Conservation (phyloP, 2,888 invertebrate genomes). For the Dioctria rufipes region DNA sequence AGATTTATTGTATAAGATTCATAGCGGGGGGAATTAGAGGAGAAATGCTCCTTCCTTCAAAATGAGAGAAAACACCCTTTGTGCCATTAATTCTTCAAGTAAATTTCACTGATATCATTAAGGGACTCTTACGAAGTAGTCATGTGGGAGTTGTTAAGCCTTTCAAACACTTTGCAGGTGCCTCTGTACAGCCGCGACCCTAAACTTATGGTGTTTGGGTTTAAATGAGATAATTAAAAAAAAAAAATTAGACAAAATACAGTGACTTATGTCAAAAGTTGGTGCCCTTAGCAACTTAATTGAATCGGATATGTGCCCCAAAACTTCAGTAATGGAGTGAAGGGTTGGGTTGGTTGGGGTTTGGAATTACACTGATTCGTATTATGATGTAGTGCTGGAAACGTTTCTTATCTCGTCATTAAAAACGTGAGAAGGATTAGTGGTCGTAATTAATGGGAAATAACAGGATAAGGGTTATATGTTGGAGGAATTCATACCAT, state of each 20-base stretch:
- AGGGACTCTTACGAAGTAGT: constrained; percentile 28
- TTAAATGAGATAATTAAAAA: constrained; percentile 39
- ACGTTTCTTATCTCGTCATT: constrained; percentile 30
- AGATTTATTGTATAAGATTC: constrained; percentile 49
- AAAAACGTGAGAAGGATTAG: constrained; percentile 50
- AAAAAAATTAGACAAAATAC: constrained; percentile 41
- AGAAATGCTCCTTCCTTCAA: not conserved
- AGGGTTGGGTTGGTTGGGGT: constrained; percentile 28
- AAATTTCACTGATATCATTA: constrained; percentile 50
- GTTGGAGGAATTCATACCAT: not conserved
- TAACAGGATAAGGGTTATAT: constrained; percentile 36
- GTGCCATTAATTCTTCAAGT: constrained; percentile 43
- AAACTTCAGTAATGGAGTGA: constrained; percentile 37
- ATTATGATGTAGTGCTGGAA: constrained; percentile 41
- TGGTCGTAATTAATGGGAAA: constrained; percentile 38
- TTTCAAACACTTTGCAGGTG: constrained; percentile 23
- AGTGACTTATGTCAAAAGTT: constrained; percentile 14
- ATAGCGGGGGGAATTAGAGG: constrained; percentile 6
- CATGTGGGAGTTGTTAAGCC: constrained; percentile 45
- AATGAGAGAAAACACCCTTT: constrained; percentile 38
- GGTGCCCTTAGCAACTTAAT: constrained; percentile 26
- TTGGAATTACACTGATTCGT: constrained; percentile 35
- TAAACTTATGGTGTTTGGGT: constrained; percentile 46
- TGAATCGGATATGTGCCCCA: constrained; percentile 44
- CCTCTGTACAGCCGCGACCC: constrained; percentile 27